A percentile compares a stretch with the other conserved stretches of the same genome.
phyloP scores from a whole-genome alignment of 2,113 vertebrate species.

The Gopherus evgoodei region DNA sequence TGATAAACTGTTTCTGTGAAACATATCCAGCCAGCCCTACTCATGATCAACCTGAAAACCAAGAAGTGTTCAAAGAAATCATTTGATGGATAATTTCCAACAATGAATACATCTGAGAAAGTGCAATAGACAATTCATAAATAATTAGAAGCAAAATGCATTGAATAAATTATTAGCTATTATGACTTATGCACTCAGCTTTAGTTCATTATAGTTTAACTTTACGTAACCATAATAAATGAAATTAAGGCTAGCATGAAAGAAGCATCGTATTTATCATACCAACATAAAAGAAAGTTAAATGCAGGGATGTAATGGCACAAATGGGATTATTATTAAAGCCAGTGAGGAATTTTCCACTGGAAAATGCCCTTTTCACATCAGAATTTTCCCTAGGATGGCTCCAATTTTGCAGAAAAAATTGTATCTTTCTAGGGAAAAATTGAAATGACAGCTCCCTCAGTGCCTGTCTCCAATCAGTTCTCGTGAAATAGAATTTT shows the following conservation, averaged over 20 bases:
- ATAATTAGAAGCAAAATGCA: not conserved
- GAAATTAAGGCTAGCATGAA: conserved; percentile 17
- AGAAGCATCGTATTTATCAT: not conserved
- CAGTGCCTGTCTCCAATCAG: not conserved
- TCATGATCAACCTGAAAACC: not conserved
- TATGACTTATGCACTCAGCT: conserved; percentile 36
- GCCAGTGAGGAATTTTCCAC: not conserved
- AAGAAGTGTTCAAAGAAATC: conserved; percentile 14
- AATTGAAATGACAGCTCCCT: not conserved
- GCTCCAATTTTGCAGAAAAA: not conserved
- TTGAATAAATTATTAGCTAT: conserved; percentile 6
- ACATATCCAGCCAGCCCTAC: not conserved
- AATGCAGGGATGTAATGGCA: not conserved
- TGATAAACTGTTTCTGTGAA: not conserved
- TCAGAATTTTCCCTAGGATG: not conserved
- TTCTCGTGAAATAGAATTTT: not conserved
- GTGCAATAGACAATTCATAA: conserved; percentile 21
- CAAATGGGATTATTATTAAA: not conserved
- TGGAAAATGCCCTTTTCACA: not conserved
- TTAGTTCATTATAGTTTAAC: conserved; percentile 25
- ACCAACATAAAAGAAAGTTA: not conserved
- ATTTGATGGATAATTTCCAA: conserved; percentile 25
- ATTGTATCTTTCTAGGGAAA: not conserved
- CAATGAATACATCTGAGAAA: conserved; percentile 34
- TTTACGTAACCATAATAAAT: conserved; percentile 16